Evolutionary conservation across 2,113 vertebrate species (phyloP), one percentile per base, ranked within the genome.

Genomic region (Chaetodon trifascialis): DNA sequence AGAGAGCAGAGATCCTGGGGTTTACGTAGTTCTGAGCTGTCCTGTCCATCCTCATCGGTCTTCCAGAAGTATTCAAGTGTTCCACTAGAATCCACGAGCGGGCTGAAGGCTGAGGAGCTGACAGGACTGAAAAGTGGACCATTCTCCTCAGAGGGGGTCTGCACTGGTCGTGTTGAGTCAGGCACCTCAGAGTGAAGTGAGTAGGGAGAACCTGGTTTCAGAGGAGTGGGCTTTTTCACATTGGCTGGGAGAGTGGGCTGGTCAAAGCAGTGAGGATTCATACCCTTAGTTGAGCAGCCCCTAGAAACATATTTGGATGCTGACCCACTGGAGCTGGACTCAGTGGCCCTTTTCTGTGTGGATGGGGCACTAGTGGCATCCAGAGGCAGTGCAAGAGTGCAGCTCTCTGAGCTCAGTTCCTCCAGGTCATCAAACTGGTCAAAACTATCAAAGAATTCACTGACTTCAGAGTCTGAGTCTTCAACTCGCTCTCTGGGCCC

Each of bases 401-500:
- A 83, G 85, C 90, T 92, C 58, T 93, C 94, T 5, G 87, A 89
- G 80, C 82, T 93, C 54, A 90, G 82, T 55, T 93, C 94, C n/a
- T 98, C 97, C 66, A 97, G 89, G 54, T 99, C 98, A 92, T 99
- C 98, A 71, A 99, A 98, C 76, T 96, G 97, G 94, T 99, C 98
- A 91, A 99, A 99, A 87, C 98, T 99, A 91, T 99, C 98, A 92
- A 99, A 99, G 94, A 99, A 99, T 86, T 99, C 98, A 92, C 98
- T 98, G 19, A 99, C 95, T 96, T 99, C 98, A 11, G 98, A 99
- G 86, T 99, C 98, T 17, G 98, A 99, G 92, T 99, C 98, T 86
- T 99, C 98, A 69, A 99, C 94, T 49, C 96, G 96, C 77, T 99
- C 97, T 93, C 96, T 97, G 75, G 96, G 95, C 42, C 97, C 94